A percentile compares a stretch with the other conserved stretches of the same genome.
Evolutionary conservation across 2,888 invertebrate species (phyloP).

Genomic region (Trichacis sp.): DNA sequence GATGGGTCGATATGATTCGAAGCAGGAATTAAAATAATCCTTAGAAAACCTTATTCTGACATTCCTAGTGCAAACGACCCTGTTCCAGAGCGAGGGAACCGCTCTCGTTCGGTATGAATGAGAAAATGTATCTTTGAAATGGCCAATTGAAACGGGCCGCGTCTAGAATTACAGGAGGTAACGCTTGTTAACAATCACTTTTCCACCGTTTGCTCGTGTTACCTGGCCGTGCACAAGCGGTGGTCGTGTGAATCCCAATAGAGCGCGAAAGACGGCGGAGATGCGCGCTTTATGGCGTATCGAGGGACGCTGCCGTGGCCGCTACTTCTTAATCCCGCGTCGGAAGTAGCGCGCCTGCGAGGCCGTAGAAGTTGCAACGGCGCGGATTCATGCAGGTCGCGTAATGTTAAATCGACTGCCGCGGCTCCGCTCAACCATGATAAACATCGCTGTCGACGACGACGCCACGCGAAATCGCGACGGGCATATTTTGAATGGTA

Average conservation of each 20-base stretch:
- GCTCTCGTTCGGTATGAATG: not conserved
- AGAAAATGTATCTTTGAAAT: constrained; percentile 4
- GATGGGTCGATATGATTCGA: no score
- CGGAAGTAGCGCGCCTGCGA: constrained; percentile 12
- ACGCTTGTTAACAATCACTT: constrained; percentile 5
- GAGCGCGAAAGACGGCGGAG: not conserved
- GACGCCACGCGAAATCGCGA: constrained; percentile 28
- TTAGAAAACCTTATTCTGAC: no score
- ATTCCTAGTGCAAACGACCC: no score
- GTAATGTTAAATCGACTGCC: constrained; percentile 43
- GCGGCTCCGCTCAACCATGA: constrained; percentile 25
- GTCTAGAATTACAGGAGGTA: not conserved
- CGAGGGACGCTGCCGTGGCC: not conserved
- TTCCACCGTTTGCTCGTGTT: constrained; percentile 3
- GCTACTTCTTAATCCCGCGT: constrained; percentile 5
- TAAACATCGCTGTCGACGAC: constrained; percentile 27
- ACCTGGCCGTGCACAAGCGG: not conserved
- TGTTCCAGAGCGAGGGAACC: not conserved
- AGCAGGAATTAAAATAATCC: no score
- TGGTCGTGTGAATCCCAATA: constrained; percentile 2
- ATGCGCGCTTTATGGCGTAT: constrained; percentile 1
- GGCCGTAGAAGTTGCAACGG: constrained; percentile 30
- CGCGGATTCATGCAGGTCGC: constrained; percentile 34
- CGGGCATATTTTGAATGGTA: constrained; percentile 23
- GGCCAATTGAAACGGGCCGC: not conserved